phyloP scores from a whole-genome alignment of 2,113 vertebrate species.

The Pitta sordida region DNA sequence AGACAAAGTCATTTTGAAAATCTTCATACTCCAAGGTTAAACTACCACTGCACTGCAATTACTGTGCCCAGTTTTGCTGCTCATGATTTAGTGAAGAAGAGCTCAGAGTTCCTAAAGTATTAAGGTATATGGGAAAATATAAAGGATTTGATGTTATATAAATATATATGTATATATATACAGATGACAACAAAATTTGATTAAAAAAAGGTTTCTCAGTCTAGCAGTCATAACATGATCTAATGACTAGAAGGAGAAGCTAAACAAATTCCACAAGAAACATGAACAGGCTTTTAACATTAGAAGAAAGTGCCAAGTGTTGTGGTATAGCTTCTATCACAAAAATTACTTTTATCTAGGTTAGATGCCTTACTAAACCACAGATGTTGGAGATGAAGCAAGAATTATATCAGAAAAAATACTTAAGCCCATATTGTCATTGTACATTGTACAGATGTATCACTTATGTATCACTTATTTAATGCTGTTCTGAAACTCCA shows the following conservation, averaged over 20 bases:
- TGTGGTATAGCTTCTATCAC: slow-evolving; percentile 49
- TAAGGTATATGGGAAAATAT: background rate
- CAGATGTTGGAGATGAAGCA: slow-evolving; percentile 40
- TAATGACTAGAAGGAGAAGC: slow-evolving; percentile 19
- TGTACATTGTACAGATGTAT: slow-evolving; percentile 7
- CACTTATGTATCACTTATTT: slow-evolving; percentile 8
- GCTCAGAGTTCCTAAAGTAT: background rate
- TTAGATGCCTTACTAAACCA: slow-evolving; percentile 32
- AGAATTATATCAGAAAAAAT: slow-evolving; percentile 44
- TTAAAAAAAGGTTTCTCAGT: slow-evolving; percentile 43
- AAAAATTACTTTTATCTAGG: slow-evolving; percentile 36
- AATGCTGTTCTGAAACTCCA: background rate
- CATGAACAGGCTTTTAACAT: slow-evolving; percentile 12
- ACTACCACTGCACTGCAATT: background rate
- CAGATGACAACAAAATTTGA: slow-evolving; percentile 25
- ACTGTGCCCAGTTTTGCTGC: background rate
- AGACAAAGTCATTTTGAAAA: slow-evolving; percentile 23
- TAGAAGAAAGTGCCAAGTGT: slow-evolving; percentile 38
- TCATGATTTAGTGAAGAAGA: background rate
- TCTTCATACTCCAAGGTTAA: background rate
- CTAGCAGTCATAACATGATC: slow-evolving; percentile 32
- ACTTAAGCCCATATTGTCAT: background rate
- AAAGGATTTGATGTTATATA: background rate
- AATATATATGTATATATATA: background rate
- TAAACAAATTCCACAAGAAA: slow-evolving; percentile 56